phyloP scores from a whole-genome alignment of 2,113 vertebrate genomes.

The Apteryx owenii region DNA sequence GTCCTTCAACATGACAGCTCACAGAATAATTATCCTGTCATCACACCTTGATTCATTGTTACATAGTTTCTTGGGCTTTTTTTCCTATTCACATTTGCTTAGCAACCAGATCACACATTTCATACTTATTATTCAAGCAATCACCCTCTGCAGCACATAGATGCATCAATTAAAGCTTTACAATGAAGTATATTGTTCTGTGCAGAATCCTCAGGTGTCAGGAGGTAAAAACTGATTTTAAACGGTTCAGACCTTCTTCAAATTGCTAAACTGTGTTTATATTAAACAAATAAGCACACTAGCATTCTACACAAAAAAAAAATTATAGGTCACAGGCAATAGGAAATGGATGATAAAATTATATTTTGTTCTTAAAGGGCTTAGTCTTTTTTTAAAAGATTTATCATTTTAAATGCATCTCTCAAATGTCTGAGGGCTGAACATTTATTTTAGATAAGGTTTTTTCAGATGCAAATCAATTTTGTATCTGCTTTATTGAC shows the following conservation, averaged over 20 bases:
- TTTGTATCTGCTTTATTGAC: slow-evolving; percentile 36
- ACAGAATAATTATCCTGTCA: slow-evolving; percentile 65
- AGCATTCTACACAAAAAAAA: slow-evolving; percentile 53
- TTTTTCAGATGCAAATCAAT: slow-evolving; percentile 47
- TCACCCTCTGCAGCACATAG: slow-evolving; percentile 54
- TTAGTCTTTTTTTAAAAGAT: slow-evolving; percentile 35
- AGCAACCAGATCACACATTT: slow-evolving; percentile 61
- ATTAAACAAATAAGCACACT: slow-evolving; percentile 25
- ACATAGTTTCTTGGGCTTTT: slow-evolving; percentile 41
- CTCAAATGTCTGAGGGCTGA: neutral
- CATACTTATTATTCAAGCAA: slow-evolving; percentile 64
- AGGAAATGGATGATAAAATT: slow-evolving; percentile 47
- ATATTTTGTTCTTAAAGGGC: slow-evolving; percentile 36
- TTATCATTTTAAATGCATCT: slow-evolving; percentile 20
- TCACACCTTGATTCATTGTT: slow-evolving; percentile 68
- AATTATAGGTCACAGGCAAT: slow-evolving; percentile 17
- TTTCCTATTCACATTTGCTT: slow-evolving; percentile 56
- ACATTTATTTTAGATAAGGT: slow-evolving; percentile 29
- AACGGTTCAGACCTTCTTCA: slow-evolving; percentile 23
- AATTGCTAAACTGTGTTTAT: slow-evolving; percentile 49
- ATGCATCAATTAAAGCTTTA: slow-evolving; percentile 65
- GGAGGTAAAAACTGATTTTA: slow-evolving; percentile 60
- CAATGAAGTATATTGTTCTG: slow-evolving; percentile 54
- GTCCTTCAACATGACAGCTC: slow-evolving; percentile 70
- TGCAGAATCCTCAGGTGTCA: slow-evolving; percentile 53